Percentiles rank a stretch among this genome's conserved stretches.
Evolutionary conservation across 2,888 invertebrate species (phyloP).

Genomic region (Chirona hameri): DNA sequence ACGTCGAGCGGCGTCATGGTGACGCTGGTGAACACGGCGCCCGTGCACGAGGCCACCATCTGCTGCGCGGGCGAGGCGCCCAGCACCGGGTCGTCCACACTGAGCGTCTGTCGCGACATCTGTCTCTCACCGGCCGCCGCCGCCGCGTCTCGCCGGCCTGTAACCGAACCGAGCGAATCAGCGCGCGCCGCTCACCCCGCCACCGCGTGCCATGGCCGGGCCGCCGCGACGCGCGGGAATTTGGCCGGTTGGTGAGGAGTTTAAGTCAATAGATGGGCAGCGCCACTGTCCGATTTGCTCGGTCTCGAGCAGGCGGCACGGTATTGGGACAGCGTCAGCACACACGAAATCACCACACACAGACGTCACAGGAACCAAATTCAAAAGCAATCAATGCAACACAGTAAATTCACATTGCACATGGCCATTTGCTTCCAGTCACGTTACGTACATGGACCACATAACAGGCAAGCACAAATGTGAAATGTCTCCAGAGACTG

Average conservation of each 20-base stretch:
- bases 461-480: no score
- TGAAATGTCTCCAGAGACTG: no score
- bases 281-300: not conserved
- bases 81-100: slow-evolving; percentile 66
- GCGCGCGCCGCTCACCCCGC: not conserved
- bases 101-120: slow-evolving; percentile 13
- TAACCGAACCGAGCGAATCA: not conserved
- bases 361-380: no score
- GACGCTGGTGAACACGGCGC: slow-evolving; percentile 82
- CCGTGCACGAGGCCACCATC: slow-evolving; percentile 79
- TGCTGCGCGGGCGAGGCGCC: slow-evolving; percentile 75
- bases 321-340: not conserved
- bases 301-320: not conserved
- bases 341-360: no score
- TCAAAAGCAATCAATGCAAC: no score
- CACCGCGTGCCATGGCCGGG: no score
- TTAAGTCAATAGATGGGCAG: not conserved
- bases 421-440: no score
- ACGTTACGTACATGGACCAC: no score
- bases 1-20: slow-evolving; percentile 97
- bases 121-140: not conserved
- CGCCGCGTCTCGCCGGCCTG: not conserved
- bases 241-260: no score
- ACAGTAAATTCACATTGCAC: no score
- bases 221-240: not conserved